Conservation (phyloP, 2,113 vertebrate genomes). For the Gallinago paraguaiae region DNA sequence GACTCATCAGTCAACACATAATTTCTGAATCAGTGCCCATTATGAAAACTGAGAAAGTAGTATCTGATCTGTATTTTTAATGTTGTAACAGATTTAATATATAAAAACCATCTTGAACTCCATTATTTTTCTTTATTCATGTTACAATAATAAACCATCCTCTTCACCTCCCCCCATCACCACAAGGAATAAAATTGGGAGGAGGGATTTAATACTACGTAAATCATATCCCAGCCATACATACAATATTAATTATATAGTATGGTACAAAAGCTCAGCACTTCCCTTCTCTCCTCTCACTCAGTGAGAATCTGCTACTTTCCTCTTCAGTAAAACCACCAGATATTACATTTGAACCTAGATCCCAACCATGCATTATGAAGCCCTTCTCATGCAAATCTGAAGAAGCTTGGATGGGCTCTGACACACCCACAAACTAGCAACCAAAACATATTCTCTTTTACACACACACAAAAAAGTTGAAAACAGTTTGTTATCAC, state of each 20-base stretch:
- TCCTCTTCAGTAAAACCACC: not conserved
- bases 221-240: not conserved
- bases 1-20: not conserved
- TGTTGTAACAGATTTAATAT: not conserved
- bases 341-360: not conserved
- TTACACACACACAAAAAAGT: not conserved
- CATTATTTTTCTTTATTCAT: not conserved
- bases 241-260: not conserved
- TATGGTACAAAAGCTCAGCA: not conserved
- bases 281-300: not conserved
- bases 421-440: not conserved
- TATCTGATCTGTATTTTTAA: not conserved
- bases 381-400: not conserved
- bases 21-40: not conserved
- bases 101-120: not conserved
- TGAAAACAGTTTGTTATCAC: not conserved
- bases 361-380: not conserved
- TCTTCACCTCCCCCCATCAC: not conserved
- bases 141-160: not conserved
- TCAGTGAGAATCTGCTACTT: not conserved
- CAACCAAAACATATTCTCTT: not conserved
- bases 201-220: not conserved
- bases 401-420: not conserved
- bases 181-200: rapidly evolving
- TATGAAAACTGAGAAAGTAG: not conserved